Percentiles rank a stretch among this genome's conserved stretches.
phyloP scores from a whole-genome alignment of 2,888 invertebrate genomes.

The Acrobasis repandana region DNA sequence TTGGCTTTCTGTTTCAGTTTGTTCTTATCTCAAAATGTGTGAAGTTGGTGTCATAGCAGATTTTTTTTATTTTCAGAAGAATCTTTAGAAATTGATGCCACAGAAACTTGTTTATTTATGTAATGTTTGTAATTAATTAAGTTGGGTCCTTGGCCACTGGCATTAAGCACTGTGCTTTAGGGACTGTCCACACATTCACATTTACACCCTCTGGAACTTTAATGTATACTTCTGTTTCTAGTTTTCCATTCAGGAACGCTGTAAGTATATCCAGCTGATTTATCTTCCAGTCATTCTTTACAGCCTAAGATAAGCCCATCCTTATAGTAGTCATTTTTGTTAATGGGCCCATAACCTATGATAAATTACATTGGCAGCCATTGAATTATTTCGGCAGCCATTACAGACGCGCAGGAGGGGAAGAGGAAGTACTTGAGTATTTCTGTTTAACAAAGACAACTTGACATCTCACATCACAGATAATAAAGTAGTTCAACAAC shows the following conservation, averaged over 20 bases:
- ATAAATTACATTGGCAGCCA: too few species aligned
- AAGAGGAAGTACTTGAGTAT: too few species aligned
- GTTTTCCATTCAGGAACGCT: conserved; percentile 29
- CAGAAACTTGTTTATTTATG: not conserved
- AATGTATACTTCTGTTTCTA: conserved; percentile 27
- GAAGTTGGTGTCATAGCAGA: too few species aligned
- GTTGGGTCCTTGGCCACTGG: not conserved
- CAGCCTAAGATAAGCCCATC: too few species aligned
- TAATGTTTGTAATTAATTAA: not conserved
- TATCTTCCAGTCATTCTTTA: conserved; percentile 23
- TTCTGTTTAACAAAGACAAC: too few species aligned
- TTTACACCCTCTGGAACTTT: conserved; percentile 24
- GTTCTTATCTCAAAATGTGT: too few species aligned
- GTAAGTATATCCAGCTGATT: conserved; percentile 29
- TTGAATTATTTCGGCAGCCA: too few species aligned
- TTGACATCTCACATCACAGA: too few species aligned
- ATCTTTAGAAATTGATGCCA: not conserved
- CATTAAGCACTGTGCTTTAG: conserved; percentile 5
- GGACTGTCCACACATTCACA: conserved; percentile 5
- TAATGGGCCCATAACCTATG: too few species aligned
- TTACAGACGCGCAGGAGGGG: too few species aligned
- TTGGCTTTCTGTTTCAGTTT: not conserved
- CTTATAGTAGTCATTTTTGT: not conserved
- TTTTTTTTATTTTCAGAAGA: not conserved
- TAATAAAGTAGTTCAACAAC: too few species aligned